Conservation (phyloP, 1,140 invertebrate species). For the Drosophila orosa region DNA sequence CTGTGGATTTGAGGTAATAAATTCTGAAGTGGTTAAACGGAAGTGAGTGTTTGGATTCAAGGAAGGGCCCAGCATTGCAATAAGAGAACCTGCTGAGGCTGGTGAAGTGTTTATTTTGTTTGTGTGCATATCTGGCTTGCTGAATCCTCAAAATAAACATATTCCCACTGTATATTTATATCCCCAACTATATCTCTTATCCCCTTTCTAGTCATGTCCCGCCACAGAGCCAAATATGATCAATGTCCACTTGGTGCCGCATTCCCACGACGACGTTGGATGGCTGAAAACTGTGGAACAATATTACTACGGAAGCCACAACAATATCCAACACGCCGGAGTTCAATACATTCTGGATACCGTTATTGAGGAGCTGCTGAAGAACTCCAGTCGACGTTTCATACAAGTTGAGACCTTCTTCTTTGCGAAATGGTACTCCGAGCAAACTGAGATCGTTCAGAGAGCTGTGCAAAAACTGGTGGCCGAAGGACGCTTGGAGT, state of each 20-base stretch:
- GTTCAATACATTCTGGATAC: constrained; percentile 97
- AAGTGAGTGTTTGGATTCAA: background rate
- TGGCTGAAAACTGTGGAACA: constrained; percentile 97
- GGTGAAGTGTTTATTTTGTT: background rate
- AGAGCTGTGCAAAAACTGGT: constrained; percentile 87
- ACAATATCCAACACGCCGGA: constrained; percentile 90
- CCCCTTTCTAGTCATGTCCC: constrained; percentile 85
- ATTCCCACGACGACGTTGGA: constrained; percentile 95
- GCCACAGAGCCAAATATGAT: constrained; percentile 86
- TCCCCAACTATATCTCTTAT: background rate
- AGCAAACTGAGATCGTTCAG: constrained; percentile 88
- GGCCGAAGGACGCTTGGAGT: constrained; percentile 92
- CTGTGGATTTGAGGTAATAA: constrained; percentile 66
- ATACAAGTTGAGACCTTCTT: constrained; percentile 94
- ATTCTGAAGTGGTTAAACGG: background rate
- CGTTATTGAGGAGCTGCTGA: constrained; percentile 91
- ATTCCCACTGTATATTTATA: background rate
- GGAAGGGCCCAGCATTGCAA: background rate
- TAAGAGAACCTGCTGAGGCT: background rate
- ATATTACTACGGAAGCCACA: constrained; percentile 92
- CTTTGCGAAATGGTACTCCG: constrained; percentile 96
- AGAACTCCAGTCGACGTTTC: constrained; percentile 89
- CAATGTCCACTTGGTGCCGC: constrained; percentile 93
- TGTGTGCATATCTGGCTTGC: background rate
- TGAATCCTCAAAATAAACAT: background rate